Conservation (phyloP, 1,140 invertebrate genomes). For the Telenomus remus region DNA sequence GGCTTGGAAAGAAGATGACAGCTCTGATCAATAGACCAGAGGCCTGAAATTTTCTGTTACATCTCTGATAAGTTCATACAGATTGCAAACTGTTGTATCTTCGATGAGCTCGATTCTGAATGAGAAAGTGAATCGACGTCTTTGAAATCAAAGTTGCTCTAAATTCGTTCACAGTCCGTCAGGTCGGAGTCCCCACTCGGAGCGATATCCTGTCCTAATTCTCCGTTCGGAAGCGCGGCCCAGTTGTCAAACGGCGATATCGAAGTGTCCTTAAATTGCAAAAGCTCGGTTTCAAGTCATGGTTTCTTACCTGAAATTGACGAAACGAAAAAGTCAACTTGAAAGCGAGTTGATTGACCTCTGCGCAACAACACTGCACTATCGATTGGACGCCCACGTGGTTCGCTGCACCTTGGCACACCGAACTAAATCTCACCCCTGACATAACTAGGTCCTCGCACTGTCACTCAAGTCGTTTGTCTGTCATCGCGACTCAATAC, state of each 20-base stretch:
- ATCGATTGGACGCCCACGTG: constrained; percentile 72
- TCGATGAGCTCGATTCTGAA: too few species aligned
- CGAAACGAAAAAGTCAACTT: constrained; percentile 67
- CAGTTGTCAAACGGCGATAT: neutral
- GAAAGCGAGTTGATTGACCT: constrained; percentile 71
- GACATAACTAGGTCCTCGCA: constrained; percentile 17
- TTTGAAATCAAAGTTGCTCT: constrained; percentile 11
- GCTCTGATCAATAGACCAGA: too few species aligned
- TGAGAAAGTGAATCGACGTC: too few species aligned
- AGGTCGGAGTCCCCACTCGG: constrained; percentile 16
- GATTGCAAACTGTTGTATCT: too few species aligned
- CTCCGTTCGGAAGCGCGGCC: neutral
- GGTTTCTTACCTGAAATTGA: constrained; percentile 54
- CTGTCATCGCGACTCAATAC: constrained; percentile 1
- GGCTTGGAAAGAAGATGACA: too few species aligned
- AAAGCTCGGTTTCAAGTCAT: constrained; percentile 6
- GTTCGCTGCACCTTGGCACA: constrained; percentile 68
- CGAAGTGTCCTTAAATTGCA: neutral
- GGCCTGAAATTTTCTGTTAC: too few species aligned
- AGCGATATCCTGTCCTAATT: constrained; percentile 10
- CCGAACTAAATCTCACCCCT: constrained; percentile 61
- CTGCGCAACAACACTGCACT: constrained; percentile 73
- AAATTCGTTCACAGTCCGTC: constrained; percentile 29
- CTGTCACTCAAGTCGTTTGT: constrained; percentile 10
- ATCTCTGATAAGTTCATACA: too few species aligned